Conservation (phyloP, 2,797 vertebrate genomes). For the Furcifer pardalis region DNA sequence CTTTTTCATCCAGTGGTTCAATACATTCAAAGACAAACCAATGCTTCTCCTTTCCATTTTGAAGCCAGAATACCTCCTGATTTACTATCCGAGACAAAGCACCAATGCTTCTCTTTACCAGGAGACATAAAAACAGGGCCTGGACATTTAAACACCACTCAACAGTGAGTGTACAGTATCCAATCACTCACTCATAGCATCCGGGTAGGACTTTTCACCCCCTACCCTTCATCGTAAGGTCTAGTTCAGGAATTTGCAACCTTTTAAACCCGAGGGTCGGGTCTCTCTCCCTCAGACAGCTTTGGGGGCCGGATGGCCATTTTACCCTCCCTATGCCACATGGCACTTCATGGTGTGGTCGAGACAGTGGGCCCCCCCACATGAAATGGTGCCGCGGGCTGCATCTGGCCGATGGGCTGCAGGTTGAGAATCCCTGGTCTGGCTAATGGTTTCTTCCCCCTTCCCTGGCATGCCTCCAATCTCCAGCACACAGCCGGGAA, state of each 20-base stretch:
- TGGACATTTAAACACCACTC: slow-evolving; percentile 17
- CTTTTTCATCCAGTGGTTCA: neutral
- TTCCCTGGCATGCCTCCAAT: slow-evolving; percentile 35
- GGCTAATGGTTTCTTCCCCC: neutral
- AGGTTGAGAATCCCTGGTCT: too few relatives aligned
- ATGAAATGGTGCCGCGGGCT: too few relatives aligned
- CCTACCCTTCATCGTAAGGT: slow-evolving; percentile 28
- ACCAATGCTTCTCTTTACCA: neutral
- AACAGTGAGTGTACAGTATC: accelerated
- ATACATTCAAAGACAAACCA: neutral
- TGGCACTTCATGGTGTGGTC: too few relatives aligned
- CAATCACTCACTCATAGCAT: accelerated
- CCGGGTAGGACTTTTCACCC: neutral
- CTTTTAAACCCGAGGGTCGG: too few relatives aligned
- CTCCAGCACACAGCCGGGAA: neutral
- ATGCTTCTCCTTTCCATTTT: neutral
- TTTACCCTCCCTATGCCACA: too few relatives aligned
- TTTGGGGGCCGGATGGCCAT: too few relatives aligned
- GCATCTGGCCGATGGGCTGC: too few relatives aligned
- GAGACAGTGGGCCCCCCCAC: too few relatives aligned
- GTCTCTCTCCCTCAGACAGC: too few relatives aligned
- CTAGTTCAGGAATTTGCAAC: too few relatives aligned
- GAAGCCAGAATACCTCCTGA: neutral
- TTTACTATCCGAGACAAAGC: neutral
- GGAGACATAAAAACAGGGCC: neutral